phyloP scores from a whole-genome alignment of 64 coral and sea anemone species.

The Dendrophyllia cribrosa region DNA sequence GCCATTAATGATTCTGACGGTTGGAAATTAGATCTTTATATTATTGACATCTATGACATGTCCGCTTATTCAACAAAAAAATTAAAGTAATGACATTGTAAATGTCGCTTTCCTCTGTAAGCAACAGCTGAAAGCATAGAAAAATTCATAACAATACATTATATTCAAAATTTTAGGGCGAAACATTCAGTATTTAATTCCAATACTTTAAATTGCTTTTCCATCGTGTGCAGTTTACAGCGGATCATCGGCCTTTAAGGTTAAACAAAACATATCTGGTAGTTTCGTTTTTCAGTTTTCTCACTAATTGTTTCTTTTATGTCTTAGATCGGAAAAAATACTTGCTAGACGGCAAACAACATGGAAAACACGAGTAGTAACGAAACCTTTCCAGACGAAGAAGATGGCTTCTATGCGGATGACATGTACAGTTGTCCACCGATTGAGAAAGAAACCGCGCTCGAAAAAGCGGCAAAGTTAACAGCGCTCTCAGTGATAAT shows the following conservation, averaged over 20 bases:
- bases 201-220: no score
- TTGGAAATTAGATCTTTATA: no score
- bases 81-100: background rate
- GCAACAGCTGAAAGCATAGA: background rate
- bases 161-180: background rate
- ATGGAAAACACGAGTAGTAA: background rate
- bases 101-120: background rate
- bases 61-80: background rate
- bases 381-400: background rate
- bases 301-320: background rate
- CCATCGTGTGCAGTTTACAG: no score
- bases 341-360: background rate
- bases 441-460: background rate
- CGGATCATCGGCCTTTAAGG: background rate
- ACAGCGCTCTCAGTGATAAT: conserved; percentile 46
- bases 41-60: no score
- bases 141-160: background rate
- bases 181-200: no score
- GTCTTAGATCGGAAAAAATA: background rate
- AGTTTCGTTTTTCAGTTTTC: no score
- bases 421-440: background rate
- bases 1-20: no score
- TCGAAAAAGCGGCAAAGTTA: conserved; percentile 22
- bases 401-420: background rate
- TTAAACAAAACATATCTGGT: background rate